phyloP scores from a whole-genome alignment of 1,140 invertebrate species.

The Bombus confusus region DNA sequence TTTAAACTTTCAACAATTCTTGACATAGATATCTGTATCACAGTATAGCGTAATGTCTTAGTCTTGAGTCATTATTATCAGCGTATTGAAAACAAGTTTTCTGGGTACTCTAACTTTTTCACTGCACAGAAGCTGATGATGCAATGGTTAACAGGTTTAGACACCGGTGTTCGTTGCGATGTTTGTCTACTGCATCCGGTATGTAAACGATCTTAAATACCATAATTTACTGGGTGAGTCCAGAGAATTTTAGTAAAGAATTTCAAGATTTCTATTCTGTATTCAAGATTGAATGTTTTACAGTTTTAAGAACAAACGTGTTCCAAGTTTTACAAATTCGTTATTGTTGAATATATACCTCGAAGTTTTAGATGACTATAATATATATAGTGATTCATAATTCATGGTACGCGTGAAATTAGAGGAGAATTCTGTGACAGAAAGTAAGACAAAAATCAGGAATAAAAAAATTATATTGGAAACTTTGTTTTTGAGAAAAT shows the following conservation, averaged over 20 bases:
- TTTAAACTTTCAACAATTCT: slow-evolving; percentile 2
- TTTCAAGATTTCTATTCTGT: neutral
- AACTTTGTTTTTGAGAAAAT: too few relatives aligned
- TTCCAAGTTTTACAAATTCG: too few relatives aligned
- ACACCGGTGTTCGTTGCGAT: neutral
- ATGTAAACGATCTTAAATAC: neutral
- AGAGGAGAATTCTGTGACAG: too few relatives aligned
- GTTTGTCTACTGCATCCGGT: neutral
- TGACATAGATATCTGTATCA: neutral
- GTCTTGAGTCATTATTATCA: slow-evolving; percentile 5
- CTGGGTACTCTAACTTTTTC: slow-evolving; percentile 5
- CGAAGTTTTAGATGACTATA: too few relatives aligned
- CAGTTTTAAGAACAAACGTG: too few relatives aligned
- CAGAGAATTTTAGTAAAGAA: neutral
- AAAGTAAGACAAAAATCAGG: too few relatives aligned
- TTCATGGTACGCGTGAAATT: too few relatives aligned
- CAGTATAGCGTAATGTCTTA: neutral
- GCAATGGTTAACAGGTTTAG: slow-evolving; percentile 27
- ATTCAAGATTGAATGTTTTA: neutral
- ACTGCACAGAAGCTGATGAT: neutral
- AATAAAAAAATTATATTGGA: too few relatives aligned
- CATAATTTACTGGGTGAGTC: neutral
- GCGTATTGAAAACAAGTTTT: slow-evolving; percentile 27
- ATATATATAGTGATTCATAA: too few relatives aligned
- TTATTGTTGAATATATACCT: too few relatives aligned